Evolutionary conservation across 1,140 invertebrate genomes (phyloP).

Genomic region (Penaeus chinensis): DNA sequence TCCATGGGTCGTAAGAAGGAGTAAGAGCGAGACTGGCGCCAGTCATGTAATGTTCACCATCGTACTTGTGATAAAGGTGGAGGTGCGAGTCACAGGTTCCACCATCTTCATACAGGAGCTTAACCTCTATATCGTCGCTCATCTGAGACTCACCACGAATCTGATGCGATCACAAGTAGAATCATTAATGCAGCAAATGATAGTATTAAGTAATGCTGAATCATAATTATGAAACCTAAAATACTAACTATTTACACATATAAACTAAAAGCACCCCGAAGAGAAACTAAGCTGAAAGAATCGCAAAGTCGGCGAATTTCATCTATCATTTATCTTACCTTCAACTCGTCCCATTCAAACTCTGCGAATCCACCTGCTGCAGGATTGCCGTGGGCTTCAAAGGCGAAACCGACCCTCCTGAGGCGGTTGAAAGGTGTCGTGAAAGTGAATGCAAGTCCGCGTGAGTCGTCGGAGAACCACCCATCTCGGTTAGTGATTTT

Average conservation of each 20-base stretch:
- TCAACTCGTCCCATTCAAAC: background rate
- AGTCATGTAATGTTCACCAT: conserved; percentile 19
- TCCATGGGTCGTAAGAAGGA: conserved; percentile 23
- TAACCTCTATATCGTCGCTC: conserved; percentile 30
- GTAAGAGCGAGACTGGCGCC: conserved; percentile 20
- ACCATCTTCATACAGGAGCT: conserved; percentile 38
- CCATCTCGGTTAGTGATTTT: background rate
- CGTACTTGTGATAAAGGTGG: conserved; percentile 39
- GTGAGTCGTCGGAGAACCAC: background rate
- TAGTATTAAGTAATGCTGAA: too few relatives aligned
- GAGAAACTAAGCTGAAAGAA: too few relatives aligned
- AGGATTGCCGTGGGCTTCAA: background rate
- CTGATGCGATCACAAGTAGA: conserved; percentile 6
- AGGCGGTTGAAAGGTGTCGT: conserved; percentile 4
- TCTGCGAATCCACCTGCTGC: background rate
- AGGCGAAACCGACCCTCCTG: background rate
- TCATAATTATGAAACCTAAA: too few relatives aligned
- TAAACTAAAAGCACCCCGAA: too few relatives aligned
- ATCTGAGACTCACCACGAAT: conserved; percentile 45
- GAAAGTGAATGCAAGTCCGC: background rate
- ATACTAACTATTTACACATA: too few relatives aligned
- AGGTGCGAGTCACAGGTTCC: conserved; percentile 36
- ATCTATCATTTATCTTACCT: background rate
- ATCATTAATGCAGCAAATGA: too few relatives aligned
- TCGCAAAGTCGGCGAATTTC: too few relatives aligned